phyloP scores from a whole-genome alignment of 2,888 invertebrate genomes.

The Clostera curtula region DNA sequence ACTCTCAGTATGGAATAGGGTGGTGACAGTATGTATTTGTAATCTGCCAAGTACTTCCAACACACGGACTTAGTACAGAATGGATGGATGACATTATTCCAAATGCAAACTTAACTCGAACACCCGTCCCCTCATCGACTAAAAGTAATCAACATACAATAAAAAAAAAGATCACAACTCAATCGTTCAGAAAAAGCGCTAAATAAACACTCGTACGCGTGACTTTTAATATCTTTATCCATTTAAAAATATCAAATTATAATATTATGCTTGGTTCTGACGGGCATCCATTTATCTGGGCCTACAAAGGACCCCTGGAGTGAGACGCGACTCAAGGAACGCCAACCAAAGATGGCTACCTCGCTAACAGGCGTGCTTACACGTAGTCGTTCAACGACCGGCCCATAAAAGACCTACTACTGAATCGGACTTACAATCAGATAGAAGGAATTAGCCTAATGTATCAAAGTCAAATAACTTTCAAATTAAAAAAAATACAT shows the following conservation, averaged over 20 bases:
- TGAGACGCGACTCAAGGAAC: conserved; percentile 24
- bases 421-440: too few relatives aligned
- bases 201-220: conserved; percentile 69
- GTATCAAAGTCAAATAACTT: too few relatives aligned
- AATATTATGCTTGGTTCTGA: conserved; percentile 64
- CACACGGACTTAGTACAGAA: too few relatives aligned
- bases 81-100: too few relatives aligned
- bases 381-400: too few relatives aligned
- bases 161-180: conserved; percentile 35
- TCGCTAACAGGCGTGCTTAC: conserved; percentile 21
- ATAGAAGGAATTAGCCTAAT: too few relatives aligned
- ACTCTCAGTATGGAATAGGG: too few relatives aligned
- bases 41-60: too few relatives aligned
- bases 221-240: conserved; percentile 73
- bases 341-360: conserved; percentile 25
- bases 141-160: conserved; percentile 28
- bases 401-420: too few relatives aligned
- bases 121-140: conserved; percentile 24
- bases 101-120: too few relatives aligned
- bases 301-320: conserved; percentile 60
- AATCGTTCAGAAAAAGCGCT: conserved; percentile 59
- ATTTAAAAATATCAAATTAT: conserved; percentile 74
- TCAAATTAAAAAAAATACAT: too few relatives aligned
- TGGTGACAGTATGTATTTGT: too few relatives aligned
- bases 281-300: conserved; percentile 60